These are phyloP conservation scores for Cheilosia pagana DNA, from an alignment of 2,888 invertebrate species.

Conservation along the genomic window DNA sequence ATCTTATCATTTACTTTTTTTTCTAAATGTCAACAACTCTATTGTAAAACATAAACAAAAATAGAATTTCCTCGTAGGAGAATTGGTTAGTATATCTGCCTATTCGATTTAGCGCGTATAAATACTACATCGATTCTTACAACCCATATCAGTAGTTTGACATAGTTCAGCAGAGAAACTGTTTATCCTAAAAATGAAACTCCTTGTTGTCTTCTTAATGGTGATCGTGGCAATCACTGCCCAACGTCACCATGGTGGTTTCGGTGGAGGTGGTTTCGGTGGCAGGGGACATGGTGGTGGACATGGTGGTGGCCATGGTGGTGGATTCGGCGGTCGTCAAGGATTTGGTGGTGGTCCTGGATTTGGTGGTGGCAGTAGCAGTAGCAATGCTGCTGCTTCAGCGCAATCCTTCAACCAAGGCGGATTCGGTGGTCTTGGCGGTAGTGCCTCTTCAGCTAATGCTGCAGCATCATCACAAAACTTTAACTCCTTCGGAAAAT, in stretches of 20 bases:
- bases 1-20: no score
- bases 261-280: constrained; percentile 22
- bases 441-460: constrained; percentile 42
- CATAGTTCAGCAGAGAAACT: constrained; percentile 65
- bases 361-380: constrained; percentile 14
- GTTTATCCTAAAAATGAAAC: constrained; percentile 77
- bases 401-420: no score
- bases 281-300: constrained; percentile 32
- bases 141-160: constrained; percentile 42
- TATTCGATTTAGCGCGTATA: background rate
- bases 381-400: no score
- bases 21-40: no score
- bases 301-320: constrained; percentile 18
- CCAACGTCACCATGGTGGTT: constrained; percentile 66
- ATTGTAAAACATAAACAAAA: no score
- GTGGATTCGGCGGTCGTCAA: constrained; percentile 37
- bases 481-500: constrained; percentile 37
- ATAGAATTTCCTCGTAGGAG: no score
- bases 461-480: constrained; percentile 44
- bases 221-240: constrained; percentile 78
- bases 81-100: no score
- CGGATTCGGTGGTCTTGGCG: constrained; percentile 29
- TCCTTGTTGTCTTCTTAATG: constrained; percentile 78
- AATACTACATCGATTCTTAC: background rate
- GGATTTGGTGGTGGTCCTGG: constrained; percentile 31